These are phyloP conservation scores for Sebastes oblongus DNA, from an alignment of 2,797 vertebrate genomes.

Conservation along the genomic window DNA sequence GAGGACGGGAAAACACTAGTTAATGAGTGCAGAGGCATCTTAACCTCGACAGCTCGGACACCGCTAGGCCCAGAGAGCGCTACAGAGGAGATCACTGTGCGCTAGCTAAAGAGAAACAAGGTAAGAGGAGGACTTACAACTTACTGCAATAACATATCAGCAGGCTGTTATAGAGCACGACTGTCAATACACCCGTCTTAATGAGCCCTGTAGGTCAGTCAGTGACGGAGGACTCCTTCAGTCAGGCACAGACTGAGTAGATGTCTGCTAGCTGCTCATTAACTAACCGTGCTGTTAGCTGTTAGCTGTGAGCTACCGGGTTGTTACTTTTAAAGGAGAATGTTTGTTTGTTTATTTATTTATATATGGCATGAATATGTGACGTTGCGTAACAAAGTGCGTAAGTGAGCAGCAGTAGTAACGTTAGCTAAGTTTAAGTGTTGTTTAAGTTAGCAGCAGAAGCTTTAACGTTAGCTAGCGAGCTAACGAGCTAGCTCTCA, in stretches of 20 bases:
- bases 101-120: conserved; percentile 64
- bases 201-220: fast-evolving
- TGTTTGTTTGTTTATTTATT: no score
- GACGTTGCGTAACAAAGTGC: not conserved
- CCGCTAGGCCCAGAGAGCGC: conserved; percentile 48
- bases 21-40: conserved; percentile 9
- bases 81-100: conserved; percentile 51
- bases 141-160: not conserved
- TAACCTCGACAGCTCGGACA: conserved; percentile 58
- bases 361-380: not conserved
- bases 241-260: not conserved
- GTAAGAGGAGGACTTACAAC: conserved; percentile 40
- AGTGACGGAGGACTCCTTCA: not conserved
- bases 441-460: not conserved
- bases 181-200: fast-evolving
- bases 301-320: not conserved
- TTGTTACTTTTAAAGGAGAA: not conserved
- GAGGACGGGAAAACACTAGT: not conserved
- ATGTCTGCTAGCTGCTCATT: conserved; percentile 23
- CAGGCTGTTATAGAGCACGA: not conserved
- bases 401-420: no score
- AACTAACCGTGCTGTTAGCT: not conserved
- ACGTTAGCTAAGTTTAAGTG: not conserved
- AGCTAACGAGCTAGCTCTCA: no score
- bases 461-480: not conserved